Base-by-base conservation (phyloP, 2,797 vertebrate genomes). In the Spinus pinus region DNA sequence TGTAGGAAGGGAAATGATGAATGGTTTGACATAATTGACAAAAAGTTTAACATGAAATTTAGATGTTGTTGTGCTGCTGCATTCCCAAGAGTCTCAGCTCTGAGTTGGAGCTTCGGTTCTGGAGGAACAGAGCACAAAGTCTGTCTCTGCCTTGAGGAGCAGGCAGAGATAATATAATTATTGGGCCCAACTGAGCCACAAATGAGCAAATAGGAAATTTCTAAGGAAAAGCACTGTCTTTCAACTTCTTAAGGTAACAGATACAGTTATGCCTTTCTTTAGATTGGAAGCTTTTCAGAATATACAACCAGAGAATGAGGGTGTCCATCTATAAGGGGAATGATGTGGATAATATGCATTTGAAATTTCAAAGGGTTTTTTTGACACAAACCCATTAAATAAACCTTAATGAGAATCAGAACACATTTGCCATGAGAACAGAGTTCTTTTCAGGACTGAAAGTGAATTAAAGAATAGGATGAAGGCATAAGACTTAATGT, bases 301-400 rank as follows among this genome's bases (percentile, higher is more conserved):
- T 12, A 20, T 1, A 0, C 6, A 50, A 7, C 2, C 2, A 35
- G 42, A 24, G 9, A 86, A 53, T 39, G 11, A 71, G 5, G 2
- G 12, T 54, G 22, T 33, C 30, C 60, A 3, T 24, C 12, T 44
- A 23, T 15, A 85, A 62, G 37, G 28, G 2, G 5, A 85, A 54
- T 28, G 8, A 41, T 33, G 23, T 10, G 10, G 10, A 82, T n/a
- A 39, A 46, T 7, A 77, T 10, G 22, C 14, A 60, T 58, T 56
- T 66, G n/a, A 74, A 78, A 58, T 88, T 77, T 80, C 14, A 53
- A 83, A 81, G 56, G 33, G 7, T 0, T 2, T 3, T n/a, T 75
- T 88, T 66, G 3, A 79, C 17, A 75, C 46, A 77, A 81, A 53
- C 10, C 6, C 33, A 5, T 41, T 62, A 31, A 77, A 70, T 50